A percentile compares a stretch with the other conserved stretches of the same genome.
phyloP scores from a whole-genome alignment of 1,140 invertebrate genomes.

The Zeugodacus cucurbitae region DNA sequence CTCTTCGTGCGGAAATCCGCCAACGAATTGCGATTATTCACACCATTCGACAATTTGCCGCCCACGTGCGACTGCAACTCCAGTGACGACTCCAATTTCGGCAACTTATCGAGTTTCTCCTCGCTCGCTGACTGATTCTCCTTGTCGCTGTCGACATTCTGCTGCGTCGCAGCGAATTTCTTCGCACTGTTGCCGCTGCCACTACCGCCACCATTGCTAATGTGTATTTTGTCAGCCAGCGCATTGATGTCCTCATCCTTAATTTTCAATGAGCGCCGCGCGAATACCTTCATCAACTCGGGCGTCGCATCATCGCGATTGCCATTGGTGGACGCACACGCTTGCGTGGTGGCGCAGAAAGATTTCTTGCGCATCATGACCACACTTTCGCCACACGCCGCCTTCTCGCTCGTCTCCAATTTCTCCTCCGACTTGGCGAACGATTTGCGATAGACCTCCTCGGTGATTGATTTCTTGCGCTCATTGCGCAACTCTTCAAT shows the following conservation, averaged over 20 bases:
- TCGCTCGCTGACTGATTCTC: conserved; percentile 70
- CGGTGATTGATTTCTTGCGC: conserved; percentile 54
- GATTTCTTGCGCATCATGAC: conserved; percentile 71
- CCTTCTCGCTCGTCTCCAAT: conserved; percentile 44
- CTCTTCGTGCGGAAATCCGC: conserved; percentile 58
- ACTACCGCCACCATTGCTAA: not conserved
- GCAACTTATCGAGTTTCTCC: conserved; percentile 57
- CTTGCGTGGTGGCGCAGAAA: conserved; percentile 47
- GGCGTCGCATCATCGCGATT: conserved; percentile 74
- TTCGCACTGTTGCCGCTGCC: not conserved
- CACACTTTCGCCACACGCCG: conserved; percentile 38
- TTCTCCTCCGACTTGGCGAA: conserved; percentile 34
- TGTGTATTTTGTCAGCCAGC: conserved; percentile 66
- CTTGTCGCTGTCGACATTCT: conserved; percentile 73
- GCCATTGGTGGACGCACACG: not conserved
- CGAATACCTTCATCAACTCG: conserved; percentile 84
- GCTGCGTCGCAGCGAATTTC: conserved; percentile 13
- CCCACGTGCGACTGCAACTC: not conserved
- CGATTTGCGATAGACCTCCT: conserved; percentile 49
- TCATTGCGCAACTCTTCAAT: conserved; percentile 52
- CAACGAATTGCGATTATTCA: conserved; percentile 57
- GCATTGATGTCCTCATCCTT: conserved; percentile 75
- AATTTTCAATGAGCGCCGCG: conserved; percentile 78
- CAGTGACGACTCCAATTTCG: conserved; percentile 52
- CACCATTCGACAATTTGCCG: not conserved